phyloP scores from a whole-genome alignment of 2,888 invertebrate genomes.

The Uropetala carovei region DNA sequence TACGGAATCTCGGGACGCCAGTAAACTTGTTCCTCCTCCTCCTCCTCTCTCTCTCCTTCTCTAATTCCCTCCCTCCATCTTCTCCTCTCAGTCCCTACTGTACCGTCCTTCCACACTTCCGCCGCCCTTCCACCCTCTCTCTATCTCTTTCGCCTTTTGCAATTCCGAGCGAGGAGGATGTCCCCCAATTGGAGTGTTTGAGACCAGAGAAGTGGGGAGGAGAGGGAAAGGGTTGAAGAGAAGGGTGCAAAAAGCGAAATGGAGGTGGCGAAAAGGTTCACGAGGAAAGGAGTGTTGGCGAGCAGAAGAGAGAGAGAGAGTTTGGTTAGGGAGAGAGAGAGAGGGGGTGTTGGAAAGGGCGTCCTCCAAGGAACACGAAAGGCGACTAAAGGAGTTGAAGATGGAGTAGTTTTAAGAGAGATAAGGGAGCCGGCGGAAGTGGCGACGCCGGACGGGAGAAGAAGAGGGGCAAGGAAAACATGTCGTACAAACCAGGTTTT shows the following conservation, averaged over 20 bases:
- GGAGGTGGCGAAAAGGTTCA: no score
- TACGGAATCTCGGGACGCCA: not conserved
- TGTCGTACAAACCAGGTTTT: no score
- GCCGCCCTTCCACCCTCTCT: not conserved
- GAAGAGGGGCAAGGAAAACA: no score
- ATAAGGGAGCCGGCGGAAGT: not conserved
- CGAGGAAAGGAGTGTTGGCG: no score
- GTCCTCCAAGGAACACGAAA: not conserved
- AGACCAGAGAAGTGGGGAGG: not conserved
- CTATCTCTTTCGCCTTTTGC: not conserved
- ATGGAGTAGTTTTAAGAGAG: conserved; percentile 9
- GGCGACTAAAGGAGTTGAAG: not conserved
- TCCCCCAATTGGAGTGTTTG: no score
- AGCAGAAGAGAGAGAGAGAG: no score
- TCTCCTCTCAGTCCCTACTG: not conserved
- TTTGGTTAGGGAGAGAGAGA: no score
- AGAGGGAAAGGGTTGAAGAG: not conserved
- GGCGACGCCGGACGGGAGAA: no score
- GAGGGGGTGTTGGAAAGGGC: not conserved
- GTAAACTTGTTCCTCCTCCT: not conserved
- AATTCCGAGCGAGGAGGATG: not conserved
- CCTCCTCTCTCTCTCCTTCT: not conserved
- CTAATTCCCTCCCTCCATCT: not conserved
- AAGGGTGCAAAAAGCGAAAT: not conserved
- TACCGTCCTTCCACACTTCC: not conserved